Percentiles rank a stretch among this genome's conserved stretches.
phyloP scores from a whole-genome alignment of 1,140 invertebrate genomes.

The Stegodyphus mimosarum region DNA sequence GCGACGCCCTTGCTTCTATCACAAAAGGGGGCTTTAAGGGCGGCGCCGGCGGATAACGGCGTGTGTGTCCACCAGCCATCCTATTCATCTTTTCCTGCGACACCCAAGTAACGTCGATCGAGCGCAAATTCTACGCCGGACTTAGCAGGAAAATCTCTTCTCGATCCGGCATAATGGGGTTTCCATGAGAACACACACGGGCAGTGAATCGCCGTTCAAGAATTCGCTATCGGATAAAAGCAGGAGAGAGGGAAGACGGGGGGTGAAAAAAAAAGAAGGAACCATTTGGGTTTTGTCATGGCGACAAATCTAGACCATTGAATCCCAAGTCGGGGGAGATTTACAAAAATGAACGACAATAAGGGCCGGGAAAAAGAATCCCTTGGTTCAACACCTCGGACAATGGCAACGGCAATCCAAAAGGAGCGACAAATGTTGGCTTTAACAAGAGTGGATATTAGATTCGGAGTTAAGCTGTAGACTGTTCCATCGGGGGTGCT shows the following conservation, averaged over 20 bases:
- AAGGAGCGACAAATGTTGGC: background rate
- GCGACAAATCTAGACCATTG: slow-evolving; percentile 19
- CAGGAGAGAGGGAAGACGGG: too few relatives aligned
- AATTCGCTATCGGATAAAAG: background rate
- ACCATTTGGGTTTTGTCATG: background rate
- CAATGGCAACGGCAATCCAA: background rate
- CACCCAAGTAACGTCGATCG: background rate
- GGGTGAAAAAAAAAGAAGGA: background rate
- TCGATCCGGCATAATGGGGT: background rate
- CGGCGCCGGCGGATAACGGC: too few relatives aligned
- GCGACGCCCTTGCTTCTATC: too few relatives aligned
- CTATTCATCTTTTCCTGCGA: background rate
- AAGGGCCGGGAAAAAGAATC: background rate
- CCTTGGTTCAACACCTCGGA: background rate
- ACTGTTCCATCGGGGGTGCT: too few relatives aligned
- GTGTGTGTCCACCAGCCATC: background rate
- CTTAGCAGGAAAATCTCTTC: background rate
- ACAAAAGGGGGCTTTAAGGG: too few relatives aligned
- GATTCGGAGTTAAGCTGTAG: background rate
- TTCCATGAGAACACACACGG: background rate
- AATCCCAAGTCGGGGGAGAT: background rate
- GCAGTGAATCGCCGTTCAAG: slow-evolving; percentile 14
- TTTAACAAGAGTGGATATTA: background rate
- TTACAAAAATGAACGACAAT: background rate
- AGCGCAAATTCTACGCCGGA: background rate